Evolutionary conservation across 2,113 vertebrate genomes (phyloP), one percentile per base, ranked within the genome.

Genomic region (Eolophus roseicapilla): DNA sequence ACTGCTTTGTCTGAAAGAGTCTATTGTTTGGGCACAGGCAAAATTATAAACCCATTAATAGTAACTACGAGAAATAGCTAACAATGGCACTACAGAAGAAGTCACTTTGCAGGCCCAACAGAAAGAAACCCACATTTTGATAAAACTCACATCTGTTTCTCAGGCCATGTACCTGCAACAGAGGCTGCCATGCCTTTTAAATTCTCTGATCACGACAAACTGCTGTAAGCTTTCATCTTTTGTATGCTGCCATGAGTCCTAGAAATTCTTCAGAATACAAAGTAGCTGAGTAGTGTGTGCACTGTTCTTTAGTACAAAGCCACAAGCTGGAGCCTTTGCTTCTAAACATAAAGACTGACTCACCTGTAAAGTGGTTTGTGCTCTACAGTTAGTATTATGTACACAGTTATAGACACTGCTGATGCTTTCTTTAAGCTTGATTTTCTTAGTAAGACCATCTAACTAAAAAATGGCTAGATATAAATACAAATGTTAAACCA

Each of bases 121-220:
- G 12, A 16, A 73, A 70, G 67, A 74, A 21, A 0, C 0, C 1
- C 21, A 3, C 3, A 39, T 57, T 73, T 41, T 70, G 17, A 47
- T 35, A 62, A 65, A 88, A 76, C 68, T 68, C 25, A 49, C 60
- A 7, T 25, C 6, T 7, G 17, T 75, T 92, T 88, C 47, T 84
- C 17, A 17, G 44, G 50, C 24, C 28, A 77, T 0, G 0, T 11
- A 53, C 9, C 52, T 37, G 59, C 35, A 92, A 71, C 9, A 55
- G 0, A 64, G 12, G 41, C 11, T 83, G 23, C 12, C n/a, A 12
- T 16, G 27, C 18, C 60, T 81, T 84, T 78, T 23, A 28, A 67
- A 81, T 70, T 46, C 19, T 74, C 73, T 49, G 15, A 69, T 70
- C 55, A 49, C 37, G 47, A 49, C 31, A 59, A 73, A 69, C 55